Base-by-base conservation (phyloP, 2,797 vertebrate genomes). In the Triplophysa bombifrons region DNA sequence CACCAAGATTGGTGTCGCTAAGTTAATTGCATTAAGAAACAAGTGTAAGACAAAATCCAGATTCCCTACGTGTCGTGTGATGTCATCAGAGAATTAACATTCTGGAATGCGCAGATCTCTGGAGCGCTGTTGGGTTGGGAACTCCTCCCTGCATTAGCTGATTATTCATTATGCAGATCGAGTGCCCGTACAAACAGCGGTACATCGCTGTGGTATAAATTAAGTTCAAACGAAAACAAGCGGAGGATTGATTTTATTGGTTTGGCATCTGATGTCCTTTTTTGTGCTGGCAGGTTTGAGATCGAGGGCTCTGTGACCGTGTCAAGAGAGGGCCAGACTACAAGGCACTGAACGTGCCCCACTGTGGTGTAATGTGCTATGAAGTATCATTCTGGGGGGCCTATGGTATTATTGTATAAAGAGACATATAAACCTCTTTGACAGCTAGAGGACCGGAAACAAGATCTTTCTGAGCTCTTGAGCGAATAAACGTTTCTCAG, bases 81-180 rank as follows among this genome's bases (percentile, higher is more conserved):
- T 68, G 68, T 75, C 67, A 51, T 53, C 12, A 20, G 53, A 12
- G 64, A 80, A 60, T 64, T 27, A 46, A 46, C 55, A 14, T 63
- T 44, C 27, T 73, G 74, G 20, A 75, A 66, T 46, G 67, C 55
- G 55, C 68, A 27, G 51, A 50, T 76, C 56, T 61, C 79, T 71
- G 66, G 67, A 58, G 70, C 20, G 4, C 22, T 78, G 74, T 71
- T 56, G 77, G 27, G 50, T 51, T 30, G 27, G 30, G 48, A 67
- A 56, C 71, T 81, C 81, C 67, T 65, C 41, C 38, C 76, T 41
- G 58, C 74, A 80, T 83, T 83, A 83, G 81, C 72, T 78, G 77
- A 83, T 82, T 80, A 80, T 80, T 82, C 84, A 80, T 82, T 84
- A 83, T 83, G 84, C 82, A 80, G 80, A 80, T 85, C 41, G n/a